Conservation (phyloP, 1,140 invertebrate species). For the Hylaeus anthracinus region DNA sequence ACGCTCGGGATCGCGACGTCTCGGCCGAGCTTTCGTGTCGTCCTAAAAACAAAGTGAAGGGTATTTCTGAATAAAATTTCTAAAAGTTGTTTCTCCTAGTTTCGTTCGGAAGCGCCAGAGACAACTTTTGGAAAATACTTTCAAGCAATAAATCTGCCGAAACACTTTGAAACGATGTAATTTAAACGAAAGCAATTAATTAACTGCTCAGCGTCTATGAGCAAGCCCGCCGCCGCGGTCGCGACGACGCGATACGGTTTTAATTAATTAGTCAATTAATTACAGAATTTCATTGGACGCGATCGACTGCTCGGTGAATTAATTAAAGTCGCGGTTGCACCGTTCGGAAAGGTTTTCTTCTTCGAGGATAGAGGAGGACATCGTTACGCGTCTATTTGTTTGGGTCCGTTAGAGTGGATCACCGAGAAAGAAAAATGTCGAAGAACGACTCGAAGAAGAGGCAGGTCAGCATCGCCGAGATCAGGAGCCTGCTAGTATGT, state of each 20-base stretch:
- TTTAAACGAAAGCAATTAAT: constrained; percentile 32
- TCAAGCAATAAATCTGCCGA: neutral
- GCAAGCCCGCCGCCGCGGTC: neutral
- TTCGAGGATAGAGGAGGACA: neutral
- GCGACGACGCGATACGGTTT: constrained; percentile 9
- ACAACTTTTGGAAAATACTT: neutral
- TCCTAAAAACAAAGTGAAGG: no score
- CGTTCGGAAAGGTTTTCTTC: constrained; percentile 16
- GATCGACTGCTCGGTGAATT: constrained; percentile 33
- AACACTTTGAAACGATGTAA: neutral
- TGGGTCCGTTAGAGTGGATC: constrained; percentile 6
- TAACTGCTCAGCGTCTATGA: neutral
- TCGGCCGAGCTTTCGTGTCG: no score
- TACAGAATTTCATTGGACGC: constrained; percentile 12
- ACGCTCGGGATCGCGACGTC: no score
- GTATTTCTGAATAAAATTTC: no score
- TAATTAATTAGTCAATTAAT: constrained; percentile 53
- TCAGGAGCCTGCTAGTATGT: constrained; percentile 55
- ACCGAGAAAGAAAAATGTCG: constrained; percentile 36
- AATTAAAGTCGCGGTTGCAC: constrained; percentile 21
- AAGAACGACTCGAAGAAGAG: constrained; percentile 54
- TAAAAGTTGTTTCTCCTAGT: no score
- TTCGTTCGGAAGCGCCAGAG: no score
- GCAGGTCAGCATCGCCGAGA: constrained; percentile 49
- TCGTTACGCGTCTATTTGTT: neutral